Evolutionary conservation across 2,888 invertebrate genomes (phyloP).

Genomic region (Ypsolopha scabrella): DNA sequence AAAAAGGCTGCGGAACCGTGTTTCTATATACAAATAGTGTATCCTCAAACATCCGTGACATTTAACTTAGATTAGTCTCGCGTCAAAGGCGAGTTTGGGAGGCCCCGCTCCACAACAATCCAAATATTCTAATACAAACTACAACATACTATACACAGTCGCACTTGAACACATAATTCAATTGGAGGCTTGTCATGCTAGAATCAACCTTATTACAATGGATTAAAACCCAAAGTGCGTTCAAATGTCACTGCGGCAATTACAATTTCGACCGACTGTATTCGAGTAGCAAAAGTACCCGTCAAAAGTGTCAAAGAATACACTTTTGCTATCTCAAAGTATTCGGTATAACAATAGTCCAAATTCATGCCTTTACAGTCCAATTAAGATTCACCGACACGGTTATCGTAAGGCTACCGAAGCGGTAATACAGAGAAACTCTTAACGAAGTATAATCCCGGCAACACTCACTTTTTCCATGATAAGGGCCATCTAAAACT

Average conservation of each 20-base stretch:
- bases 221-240: not conserved
- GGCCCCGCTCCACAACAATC: slow-evolving; percentile 17
- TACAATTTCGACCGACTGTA: too few species aligned
- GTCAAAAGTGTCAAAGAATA: not conserved
- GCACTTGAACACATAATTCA: not conserved
- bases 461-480: too few species aligned
- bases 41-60: not conserved
- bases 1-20: slow-evolving; percentile 26
- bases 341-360: not conserved
- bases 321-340: not conserved
- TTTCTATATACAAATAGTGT: slow-evolving; percentile 1
- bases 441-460: too few species aligned
- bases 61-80: slow-evolving; percentile 19
- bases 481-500: too few species aligned
- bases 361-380: not conserved
- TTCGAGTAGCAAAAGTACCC: too few species aligned
- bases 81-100: slow-evolving; percentile 34
- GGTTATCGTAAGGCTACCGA: too few species aligned
- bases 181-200: too few species aligned
- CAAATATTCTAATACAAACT: not conserved
- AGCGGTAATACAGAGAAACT: too few species aligned
- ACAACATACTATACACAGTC: not conserved
- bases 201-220: too few species aligned
- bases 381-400: not conserved
- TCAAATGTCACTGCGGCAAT: not conserved